Percentiles rank a stretch among this genome's conserved stretches.
These are phyloP conservation scores for Chaunax sp. DNA, from an alignment of 2,797 vertebrate species.

Conservation along the genomic window DNA sequence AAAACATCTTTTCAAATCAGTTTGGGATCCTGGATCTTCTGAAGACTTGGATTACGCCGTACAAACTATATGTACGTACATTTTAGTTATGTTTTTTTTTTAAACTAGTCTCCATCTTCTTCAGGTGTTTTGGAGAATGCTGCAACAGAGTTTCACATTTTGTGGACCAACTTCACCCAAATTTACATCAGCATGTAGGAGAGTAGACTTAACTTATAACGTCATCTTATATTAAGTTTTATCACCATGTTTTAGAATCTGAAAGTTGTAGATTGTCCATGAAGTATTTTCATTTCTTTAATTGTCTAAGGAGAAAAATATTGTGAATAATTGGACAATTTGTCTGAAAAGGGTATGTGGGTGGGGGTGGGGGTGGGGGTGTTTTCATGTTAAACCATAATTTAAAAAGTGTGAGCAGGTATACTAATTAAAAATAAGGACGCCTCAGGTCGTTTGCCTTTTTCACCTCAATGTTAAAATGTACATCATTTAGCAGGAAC, in stretches of 20 bases:
- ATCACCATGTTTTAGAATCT: slow-evolving; percentile 42
- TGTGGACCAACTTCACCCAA: too few species aligned
- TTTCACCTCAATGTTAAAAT: slow-evolving; percentile 40
- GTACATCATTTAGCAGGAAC: slow-evolving; percentile 34
- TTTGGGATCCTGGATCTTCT: too few species aligned
- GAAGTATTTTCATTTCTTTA: slow-evolving; percentile 40
- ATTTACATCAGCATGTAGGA: too few species aligned
- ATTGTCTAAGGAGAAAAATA: slow-evolving; percentile 46
- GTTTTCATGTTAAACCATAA: slow-evolving; percentile 44
- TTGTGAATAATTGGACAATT: slow-evolving; percentile 38
- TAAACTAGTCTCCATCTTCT: too few species aligned
- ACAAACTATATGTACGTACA: too few species aligned
- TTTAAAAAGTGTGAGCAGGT: slow-evolving; percentile 30
- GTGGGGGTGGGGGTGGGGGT: not conserved
- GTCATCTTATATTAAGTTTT: slow-evolving; percentile 20
- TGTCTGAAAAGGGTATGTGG: slow-evolving; percentile 13
- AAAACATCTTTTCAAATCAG: too few species aligned
- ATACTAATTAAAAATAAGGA: slow-evolving; percentile 28
- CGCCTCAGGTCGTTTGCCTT: slow-evolving; percentile 66
- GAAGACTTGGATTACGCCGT: too few species aligned
- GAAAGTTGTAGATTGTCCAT: slow-evolving; percentile 58
- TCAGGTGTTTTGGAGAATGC: too few species aligned
- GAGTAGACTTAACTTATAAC: too few species aligned
- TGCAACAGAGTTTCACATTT: too few species aligned
- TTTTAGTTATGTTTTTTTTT: too few species aligned